Evolutionary conservation across 2,113 vertebrate genomes (phyloP).

Genomic region (Salvelinus alpinus): DNA sequence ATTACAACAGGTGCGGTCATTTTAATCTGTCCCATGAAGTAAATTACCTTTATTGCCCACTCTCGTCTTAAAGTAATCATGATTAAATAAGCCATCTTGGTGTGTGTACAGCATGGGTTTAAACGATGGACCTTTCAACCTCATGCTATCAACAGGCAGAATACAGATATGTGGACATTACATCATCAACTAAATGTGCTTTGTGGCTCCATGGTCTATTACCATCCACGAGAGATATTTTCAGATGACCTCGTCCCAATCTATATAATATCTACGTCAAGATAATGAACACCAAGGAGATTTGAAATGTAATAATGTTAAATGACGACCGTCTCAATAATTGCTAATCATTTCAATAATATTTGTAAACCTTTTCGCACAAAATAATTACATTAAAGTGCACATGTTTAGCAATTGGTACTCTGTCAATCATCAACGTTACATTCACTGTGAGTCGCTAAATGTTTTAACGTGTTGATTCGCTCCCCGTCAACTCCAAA

Average conservation of each 20-base stretch:
- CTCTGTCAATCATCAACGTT: not conserved
- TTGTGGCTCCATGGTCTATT: not conserved
- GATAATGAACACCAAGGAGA: too few relatives aligned
- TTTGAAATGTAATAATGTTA: too few relatives aligned
- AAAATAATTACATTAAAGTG: too few relatives aligned
- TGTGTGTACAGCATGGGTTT: not conserved
- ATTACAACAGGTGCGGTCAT: not conserved
- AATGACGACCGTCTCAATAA: too few relatives aligned
- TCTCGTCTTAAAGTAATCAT: not conserved
- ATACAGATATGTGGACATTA: not conserved
- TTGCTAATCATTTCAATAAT: too few relatives aligned
- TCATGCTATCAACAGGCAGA: not conserved
- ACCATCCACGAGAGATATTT: too few relatives aligned
- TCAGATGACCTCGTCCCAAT: too few relatives aligned
- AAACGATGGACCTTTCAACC: not conserved
- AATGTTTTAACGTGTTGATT: slow-evolving; percentile 9
- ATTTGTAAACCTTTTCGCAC: too few relatives aligned
- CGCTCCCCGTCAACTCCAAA: slow-evolving; percentile 6
- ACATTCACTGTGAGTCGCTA: not conserved
- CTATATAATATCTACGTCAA: too few relatives aligned
- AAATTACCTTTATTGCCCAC: not conserved
- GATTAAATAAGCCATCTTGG: not conserved
- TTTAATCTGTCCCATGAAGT: not conserved
- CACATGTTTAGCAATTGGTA: not conserved
- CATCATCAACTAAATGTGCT: not conserved